These are phyloP conservation scores for Malacoctenus gilli DNA, from an alignment of 2,797 vertebrate species.

Conservation along the genomic window DNA sequence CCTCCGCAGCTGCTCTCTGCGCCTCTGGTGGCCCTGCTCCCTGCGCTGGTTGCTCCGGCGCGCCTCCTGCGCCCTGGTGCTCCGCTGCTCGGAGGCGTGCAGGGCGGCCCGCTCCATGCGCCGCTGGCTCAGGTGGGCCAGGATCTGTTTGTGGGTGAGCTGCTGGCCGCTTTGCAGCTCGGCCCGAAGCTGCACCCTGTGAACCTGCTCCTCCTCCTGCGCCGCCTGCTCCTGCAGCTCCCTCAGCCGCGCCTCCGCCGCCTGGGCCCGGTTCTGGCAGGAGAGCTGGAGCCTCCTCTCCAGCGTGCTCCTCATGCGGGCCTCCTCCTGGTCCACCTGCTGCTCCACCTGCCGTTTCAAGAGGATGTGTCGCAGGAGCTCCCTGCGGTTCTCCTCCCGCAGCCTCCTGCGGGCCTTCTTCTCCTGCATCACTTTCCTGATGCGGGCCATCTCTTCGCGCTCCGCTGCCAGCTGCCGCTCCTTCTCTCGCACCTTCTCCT, in stretches of 20 bases:
- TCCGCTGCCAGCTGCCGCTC: constrained; percentile 47
- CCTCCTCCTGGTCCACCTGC: constrained; percentile 71
- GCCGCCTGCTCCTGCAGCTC: constrained; percentile 63
- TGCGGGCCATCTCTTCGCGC: constrained; percentile 63
- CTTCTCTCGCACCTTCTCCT: constrained; percentile 51
- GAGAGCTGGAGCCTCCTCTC: constrained; percentile 68
- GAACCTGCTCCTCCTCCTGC: constrained; percentile 70
- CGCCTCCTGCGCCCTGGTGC: constrained; percentile 44
- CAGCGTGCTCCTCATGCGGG: constrained; percentile 60
- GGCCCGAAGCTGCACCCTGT: constrained; percentile 59
- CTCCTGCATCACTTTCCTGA: constrained; percentile 58
- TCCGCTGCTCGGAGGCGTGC: constrained; percentile 30
- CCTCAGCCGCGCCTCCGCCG: constrained; percentile 44
- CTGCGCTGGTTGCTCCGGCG: constrained; percentile 58
- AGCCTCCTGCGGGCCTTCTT: constrained; percentile 58
- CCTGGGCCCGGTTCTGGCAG: constrained; percentile 46
- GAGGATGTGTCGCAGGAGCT: constrained; percentile 77
- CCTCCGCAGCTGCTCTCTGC: constrained; percentile 70
- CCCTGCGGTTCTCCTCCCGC: constrained; percentile 71
- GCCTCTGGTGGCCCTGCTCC: constrained; percentile 66
- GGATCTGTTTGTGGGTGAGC: constrained; percentile 61
- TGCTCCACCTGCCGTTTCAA: constrained; percentile 77
- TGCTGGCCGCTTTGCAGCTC: constrained; percentile 55
- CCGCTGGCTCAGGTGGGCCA: constrained; percentile 68
- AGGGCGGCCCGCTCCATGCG: constrained; percentile 66